A percentile compares a stretch with the other conserved stretches of the same genome.
phyloP scores from a whole-genome alignment of 1,140 invertebrate genomes.

The Agrilus planipennis region DNA sequence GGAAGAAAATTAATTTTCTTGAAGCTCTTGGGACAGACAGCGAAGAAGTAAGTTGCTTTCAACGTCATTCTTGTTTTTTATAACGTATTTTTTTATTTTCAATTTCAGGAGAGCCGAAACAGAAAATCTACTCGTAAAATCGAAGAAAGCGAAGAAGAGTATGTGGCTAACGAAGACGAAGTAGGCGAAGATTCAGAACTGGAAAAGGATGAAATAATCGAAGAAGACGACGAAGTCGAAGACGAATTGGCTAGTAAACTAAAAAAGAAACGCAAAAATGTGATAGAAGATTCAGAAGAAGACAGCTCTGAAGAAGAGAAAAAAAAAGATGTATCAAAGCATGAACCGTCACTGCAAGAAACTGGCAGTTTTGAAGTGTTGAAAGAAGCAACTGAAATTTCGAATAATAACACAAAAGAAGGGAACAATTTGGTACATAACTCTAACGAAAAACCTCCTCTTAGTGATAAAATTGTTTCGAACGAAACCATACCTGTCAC shows the following conservation, averaged over 20 bases:
- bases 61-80: neutral
- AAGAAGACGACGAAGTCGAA: slow-evolving; percentile 21
- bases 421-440: too few species aligned
- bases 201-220: slow-evolving; percentile 23
- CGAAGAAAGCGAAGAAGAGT: slow-evolving; percentile 41
- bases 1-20: slow-evolving; percentile 58
- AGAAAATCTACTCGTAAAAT: slow-evolving; percentile 8
- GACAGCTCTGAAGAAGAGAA: slow-evolving; percentile 2
- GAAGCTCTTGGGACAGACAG: slow-evolving; percentile 50
- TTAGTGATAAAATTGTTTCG: too few species aligned
- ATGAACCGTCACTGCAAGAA: too few species aligned
- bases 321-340: neutral
- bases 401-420: too few species aligned
- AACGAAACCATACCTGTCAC: too few species aligned
- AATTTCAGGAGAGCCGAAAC: too few species aligned
- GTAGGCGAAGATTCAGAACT: slow-evolving; percentile 8
- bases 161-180: slow-evolving; percentile 38
- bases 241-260: slow-evolving; percentile 11
- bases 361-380: too few species aligned
- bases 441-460: too few species aligned
- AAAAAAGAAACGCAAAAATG: slow-evolving; percentile 1
- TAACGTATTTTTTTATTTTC: neutral
- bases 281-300: neutral
- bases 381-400: too few species aligned
- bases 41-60: slow-evolving; percentile 39